Conservation (phyloP, 1,140 invertebrate genomes). For the Phocides pigmalion region DNA sequence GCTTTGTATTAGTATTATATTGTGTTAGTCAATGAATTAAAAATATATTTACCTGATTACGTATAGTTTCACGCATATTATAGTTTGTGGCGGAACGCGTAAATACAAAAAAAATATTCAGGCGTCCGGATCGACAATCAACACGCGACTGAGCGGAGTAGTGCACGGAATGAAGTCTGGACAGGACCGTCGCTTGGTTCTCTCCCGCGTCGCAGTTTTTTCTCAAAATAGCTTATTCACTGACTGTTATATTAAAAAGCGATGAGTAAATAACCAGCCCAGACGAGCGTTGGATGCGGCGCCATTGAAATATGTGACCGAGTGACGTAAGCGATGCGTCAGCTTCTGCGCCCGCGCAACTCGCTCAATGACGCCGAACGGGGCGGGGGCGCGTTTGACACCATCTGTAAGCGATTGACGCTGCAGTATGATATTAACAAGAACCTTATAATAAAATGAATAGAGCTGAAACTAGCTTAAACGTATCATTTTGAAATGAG, state of each 20-base stretch:
- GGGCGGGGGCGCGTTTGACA: conserved; percentile 50
- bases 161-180: conserved; percentile 34
- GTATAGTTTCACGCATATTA: conserved; percentile 57
- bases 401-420: conserved; percentile 49
- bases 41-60: conserved; percentile 51
- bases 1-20: not conserved
- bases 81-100: conserved; percentile 9
- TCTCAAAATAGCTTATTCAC: conserved; percentile 43
- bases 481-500: conserved; percentile 12
- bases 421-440: conserved; percentile 1
- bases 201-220: conserved; percentile 16
- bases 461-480: not conserved
- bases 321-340: conserved; percentile 28
- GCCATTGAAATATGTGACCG: conserved; percentile 9
- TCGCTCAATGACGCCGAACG: conserved; percentile 53
- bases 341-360: conserved; percentile 43
- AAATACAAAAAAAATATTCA: conserved; percentile 26
- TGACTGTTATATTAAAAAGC: conserved; percentile 26
- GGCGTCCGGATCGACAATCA: conserved; percentile 37
- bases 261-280: conserved; percentile 19
- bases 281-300: conserved; percentile 47
- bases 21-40: conserved; percentile 19
- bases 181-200: not conserved
- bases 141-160: conserved; percentile 43
- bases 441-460: not conserved